Percentiles rank a stretch among this genome's conserved stretches.
These are phyloP conservation scores for Melangyna quadrimaculata DNA, from an alignment of 2,888 invertebrate species.

Conservation along the genomic window DNA sequence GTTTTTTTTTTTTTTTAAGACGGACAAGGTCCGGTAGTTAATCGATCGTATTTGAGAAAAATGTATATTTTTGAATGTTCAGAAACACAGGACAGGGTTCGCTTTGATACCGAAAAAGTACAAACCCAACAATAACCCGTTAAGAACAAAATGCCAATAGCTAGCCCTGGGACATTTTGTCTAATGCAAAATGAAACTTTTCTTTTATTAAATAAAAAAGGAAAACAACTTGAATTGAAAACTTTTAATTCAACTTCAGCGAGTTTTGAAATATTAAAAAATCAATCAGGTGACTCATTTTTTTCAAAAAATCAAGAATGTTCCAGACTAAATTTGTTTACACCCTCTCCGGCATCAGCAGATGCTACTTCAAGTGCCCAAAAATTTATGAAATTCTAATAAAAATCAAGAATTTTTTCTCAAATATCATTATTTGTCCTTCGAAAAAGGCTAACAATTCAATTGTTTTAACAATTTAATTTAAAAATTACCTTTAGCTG, in stretches of 20 bases:
- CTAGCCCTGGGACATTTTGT: background rate
- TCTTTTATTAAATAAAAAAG: background rate
- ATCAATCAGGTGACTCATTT: slow-evolving; percentile 65
- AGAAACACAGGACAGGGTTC: too few species aligned
- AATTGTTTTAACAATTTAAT: background rate
- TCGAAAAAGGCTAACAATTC: background rate
- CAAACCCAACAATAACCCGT: background rate
- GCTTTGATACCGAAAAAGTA: too few species aligned
- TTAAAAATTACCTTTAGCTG: slow-evolving; percentile 93
- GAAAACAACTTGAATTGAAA: background rate
- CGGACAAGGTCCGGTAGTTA: too few species aligned
- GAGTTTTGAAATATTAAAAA: slow-evolving; percentile 35
- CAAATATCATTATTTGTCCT: background rate
- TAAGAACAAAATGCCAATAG: background rate
- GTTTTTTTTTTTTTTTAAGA: too few species aligned
- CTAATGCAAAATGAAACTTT: background rate
- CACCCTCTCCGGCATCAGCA: slow-evolving; percentile 56
- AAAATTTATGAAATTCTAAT: slow-evolving; percentile 37
- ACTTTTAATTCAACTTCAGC: background rate
- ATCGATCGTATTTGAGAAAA: too few species aligned
- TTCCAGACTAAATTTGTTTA: slow-evolving; percentile 69
- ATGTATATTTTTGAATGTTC: too few species aligned
- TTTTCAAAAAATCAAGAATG: slow-evolving; percentile 18
- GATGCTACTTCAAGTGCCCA: slow-evolving; percentile 15
- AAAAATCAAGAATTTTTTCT: background rate